Percentiles rank a stretch among this genome's conserved stretches.
These are phyloP conservation scores for Fulica atra DNA, from an alignment of 2,113 vertebrate species.

Conservation along the genomic window DNA sequence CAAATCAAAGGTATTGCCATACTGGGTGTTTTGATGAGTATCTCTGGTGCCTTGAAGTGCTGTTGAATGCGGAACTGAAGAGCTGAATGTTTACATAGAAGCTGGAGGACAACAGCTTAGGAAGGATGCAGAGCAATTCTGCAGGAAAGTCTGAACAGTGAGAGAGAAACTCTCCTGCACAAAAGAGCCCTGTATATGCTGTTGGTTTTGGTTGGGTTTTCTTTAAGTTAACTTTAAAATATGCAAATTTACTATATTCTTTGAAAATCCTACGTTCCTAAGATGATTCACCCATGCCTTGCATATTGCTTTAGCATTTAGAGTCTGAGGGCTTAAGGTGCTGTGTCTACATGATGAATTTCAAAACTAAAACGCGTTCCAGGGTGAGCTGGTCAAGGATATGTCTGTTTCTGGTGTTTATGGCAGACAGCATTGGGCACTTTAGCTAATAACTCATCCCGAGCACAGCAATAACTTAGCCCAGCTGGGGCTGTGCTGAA, in stretches of 20 bases:
- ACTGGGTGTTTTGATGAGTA: not conserved
- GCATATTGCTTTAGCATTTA: not conserved
- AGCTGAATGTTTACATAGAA: not conserved
- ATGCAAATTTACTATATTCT: not conserved
- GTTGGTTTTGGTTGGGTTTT: not conserved
- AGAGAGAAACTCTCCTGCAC: not conserved
- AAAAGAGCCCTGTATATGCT: too few relatives aligned
- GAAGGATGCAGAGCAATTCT: not conserved
- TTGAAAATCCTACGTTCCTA: not conserved
- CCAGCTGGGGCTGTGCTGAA: not conserved
- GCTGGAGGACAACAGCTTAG: not conserved
- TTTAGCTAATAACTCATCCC: not conserved
- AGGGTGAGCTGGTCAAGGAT: not conserved
- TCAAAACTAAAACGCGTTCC: not conserved
- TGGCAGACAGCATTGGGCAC: not conserved
- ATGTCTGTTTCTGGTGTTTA: not conserved
- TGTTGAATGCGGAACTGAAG: not conserved
- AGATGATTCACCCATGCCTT: not conserved
- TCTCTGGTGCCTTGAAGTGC: not conserved
- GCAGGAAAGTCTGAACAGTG: not conserved
- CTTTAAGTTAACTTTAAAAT: not conserved
- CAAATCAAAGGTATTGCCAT: not conserved
- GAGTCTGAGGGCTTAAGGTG: not conserved
- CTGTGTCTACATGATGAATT: rapidly evolving
- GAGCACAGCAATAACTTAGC: not conserved